Conservation (phyloP, 1,140 invertebrate genomes). For the Lucilia cuprina region DNA sequence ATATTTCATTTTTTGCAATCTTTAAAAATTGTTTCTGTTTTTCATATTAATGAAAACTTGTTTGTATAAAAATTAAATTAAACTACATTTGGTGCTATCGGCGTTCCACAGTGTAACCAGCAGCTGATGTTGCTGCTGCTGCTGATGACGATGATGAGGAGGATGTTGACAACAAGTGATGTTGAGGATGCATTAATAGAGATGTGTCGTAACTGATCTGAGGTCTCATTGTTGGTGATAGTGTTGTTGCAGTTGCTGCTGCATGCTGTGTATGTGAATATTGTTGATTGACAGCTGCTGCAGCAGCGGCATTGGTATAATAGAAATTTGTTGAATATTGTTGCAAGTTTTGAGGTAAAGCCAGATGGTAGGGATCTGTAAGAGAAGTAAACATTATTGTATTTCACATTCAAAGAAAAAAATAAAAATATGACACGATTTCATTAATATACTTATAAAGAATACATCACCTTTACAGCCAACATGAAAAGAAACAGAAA, state of each 20-base stretch:
- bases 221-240: conserved; percentile 1
- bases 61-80: not conserved
- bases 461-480: not conserved
- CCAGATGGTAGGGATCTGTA: conserved; percentile 5
- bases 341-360: conserved; percentile 31
- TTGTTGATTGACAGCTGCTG: not conserved
- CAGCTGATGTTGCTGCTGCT: not conserved
- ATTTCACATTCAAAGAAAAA: not conserved
- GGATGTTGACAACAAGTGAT: not conserved
- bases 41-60: not conserved
- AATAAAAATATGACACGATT: not conserved
- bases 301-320: conserved; percentile 15
- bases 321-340: conserved; percentile 30
- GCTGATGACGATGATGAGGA: not conserved
- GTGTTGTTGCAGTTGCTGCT: not conserved
- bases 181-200: conserved; percentile 6
- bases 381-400: conserved; percentile 1
- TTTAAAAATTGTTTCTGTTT: not conserved
- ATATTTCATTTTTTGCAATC: not conserved
- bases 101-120: not conserved
- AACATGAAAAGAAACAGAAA: not conserved
- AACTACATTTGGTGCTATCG: conserved; percentile 28
- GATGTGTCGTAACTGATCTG: conserved; percentile 13
- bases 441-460: not conserved
- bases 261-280: not conserved